Conservation (phyloP, 1,140 invertebrate genomes). For the Tribolium castaneum region DNA sequence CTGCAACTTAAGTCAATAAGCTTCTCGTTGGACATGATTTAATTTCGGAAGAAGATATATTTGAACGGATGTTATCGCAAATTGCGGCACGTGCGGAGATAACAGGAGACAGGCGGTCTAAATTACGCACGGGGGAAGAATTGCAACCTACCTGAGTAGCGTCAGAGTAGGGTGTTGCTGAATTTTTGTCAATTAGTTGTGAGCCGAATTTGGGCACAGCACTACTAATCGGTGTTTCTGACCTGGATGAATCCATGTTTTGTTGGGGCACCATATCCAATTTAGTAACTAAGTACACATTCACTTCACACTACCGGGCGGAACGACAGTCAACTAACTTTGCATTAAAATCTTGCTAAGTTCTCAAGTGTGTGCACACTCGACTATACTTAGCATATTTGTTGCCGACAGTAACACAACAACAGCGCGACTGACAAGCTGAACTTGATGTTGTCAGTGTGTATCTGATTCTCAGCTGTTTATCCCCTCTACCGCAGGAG, state of each 20-base stretch:
- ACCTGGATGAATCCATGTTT: constrained; percentile 64
- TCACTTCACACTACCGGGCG: constrained; percentile 32
- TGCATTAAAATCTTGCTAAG: constrained; percentile 56
- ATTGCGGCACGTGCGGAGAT: background rate
- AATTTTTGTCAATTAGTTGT: constrained; percentile 87
- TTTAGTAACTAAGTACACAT: constrained; percentile 34
- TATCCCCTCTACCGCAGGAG: constrained; percentile 45
- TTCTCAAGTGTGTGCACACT: constrained; percentile 57
- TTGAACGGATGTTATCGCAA: constrained; percentile 2
- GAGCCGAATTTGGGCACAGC: constrained; percentile 80
- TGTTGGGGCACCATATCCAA: constrained; percentile 71
- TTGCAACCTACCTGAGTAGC: constrained; percentile 86
- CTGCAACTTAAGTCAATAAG: no score
- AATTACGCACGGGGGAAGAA: background rate
- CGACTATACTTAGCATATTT: constrained; percentile 57
- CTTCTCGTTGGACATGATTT: no score
- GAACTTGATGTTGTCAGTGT: constrained; percentile 59
- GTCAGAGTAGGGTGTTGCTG: constrained; percentile 94
- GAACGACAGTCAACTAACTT: constrained; percentile 14
- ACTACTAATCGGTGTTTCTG: constrained; percentile 65
- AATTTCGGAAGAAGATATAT: background rate
- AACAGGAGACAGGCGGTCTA: background rate
- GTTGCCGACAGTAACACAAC: constrained; percentile 45
- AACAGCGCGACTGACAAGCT: constrained; percentile 58
- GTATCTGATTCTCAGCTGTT: constrained; percentile 62